Evolutionary conservation across 1,140 invertebrate genomes (phyloP), one percentile per base, ranked within the genome.

Genomic region (Drepana arcuata): DNA sequence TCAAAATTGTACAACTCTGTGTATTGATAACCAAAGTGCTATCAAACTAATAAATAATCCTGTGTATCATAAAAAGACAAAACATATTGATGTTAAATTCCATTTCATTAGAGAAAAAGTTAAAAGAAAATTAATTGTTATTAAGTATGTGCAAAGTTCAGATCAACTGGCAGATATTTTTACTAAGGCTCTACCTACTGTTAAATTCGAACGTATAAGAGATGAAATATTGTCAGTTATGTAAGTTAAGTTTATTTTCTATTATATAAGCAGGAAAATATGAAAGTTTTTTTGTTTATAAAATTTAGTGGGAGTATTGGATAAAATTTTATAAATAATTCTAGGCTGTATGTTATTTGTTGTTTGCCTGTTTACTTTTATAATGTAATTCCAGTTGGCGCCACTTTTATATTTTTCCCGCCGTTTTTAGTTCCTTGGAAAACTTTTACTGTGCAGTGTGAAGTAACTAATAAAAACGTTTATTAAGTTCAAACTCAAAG

Each of bases 101-200:
- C 25, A 41, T 33, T 47, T 47, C 9, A 41, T 47, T 21, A 33
- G 38, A 33, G 33, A 47, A 29, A 47, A 47, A 21, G 43, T 46
- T 2, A 26, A 34, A 24, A 1, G 15, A 25, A 18, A 11, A 11
- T 26, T 41, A 24, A 36, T 47, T 31, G 16, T 15, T 12, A 25
- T 47, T 16, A 36, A 35, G 1, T 47, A 32, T 45, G 30, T 45
- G 2, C 7, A 23, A 24, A 45, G 34, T 45, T 29, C 28, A n/a
- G 10, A 38, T 21, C 35, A 45, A 30, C n/a, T 48, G 5, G 38
- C 38, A 23, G 38, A 48, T 30, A 34, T 48, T 13, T 48, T 48
- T 16, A 48, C 45, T 13, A 48, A 48, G 13, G 10, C 45, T 23
- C 14, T 47, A 14, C 33, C 44, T 12, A 26, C 42, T 30, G 4